Base-by-base conservation (phyloP, 2,888 invertebrate species). In the Eupithecia abbreviata region DNA sequence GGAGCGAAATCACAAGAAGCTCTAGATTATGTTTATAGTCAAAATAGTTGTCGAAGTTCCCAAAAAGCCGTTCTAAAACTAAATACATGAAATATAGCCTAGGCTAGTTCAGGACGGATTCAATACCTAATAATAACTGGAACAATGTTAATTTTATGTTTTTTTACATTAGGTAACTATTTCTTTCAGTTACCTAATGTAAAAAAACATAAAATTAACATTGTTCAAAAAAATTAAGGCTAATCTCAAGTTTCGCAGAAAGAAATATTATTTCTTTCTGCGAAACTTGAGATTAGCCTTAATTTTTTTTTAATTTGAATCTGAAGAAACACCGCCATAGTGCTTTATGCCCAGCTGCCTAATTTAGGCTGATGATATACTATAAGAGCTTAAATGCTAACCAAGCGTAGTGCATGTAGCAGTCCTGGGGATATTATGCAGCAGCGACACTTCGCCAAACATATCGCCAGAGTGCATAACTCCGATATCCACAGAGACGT, bases 401-500 rank as follows among this genome's bases (percentile, higher is more conserved):
- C 96, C 95, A 75, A 86, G 84, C 47, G 96, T 96, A 10, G 95
- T 94, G 75, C 96, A 95, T 0, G 97, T 96, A 30, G 96, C 96
- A 9, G 96, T 95, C 85, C 97, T 93, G 6, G 94, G 94, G 68
- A 96, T 95, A 43, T 94, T 94, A 82, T 97, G 96, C 73, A 97
- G 86, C 62, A 97, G 87, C 0, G 96, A 96, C 15, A 96, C 95
- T 89, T 97, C 96, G 0, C 97, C 97, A 82, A 97, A 97, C 93
- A 96, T 96, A 74, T 96, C 96, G 0, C 97, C 97, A 0, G 95
- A 80, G 43, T 93, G 93, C 89, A 96, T 93, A 0, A 85, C 86
- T 6, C 96, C 96, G 10, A 96, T 89, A 18, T 96, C 95, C 30
- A 93, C 89, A 0, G 93, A 93, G 1, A 94, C 85, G 69, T 90